Base-by-base conservation (phyloP, 1,140 invertebrate species). In the Calephelis nemesis region DNA sequence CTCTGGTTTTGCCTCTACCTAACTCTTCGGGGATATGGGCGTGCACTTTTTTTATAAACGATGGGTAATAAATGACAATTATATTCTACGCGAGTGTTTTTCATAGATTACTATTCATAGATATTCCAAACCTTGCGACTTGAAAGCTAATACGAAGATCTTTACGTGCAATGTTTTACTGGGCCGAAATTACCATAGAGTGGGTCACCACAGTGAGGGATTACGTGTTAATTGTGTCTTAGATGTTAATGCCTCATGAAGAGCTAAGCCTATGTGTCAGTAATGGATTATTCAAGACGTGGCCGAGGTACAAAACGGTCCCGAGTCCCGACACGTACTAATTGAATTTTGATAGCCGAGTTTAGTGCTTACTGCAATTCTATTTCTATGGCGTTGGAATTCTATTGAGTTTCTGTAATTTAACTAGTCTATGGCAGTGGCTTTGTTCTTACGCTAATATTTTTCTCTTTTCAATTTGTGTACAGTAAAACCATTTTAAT, bases 151-250 rank as follows among this genome's bases (percentile, higher is more conserved):
- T 54, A 30, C 52, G 15, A 54, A 54, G 52, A 54, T 54, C 52
- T 54, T 11, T 19, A 54, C 52, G 52, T 54, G 76, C 71, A 76
- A 74, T 73, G 74, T 75, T 76, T 77, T 83, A 84, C 81, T 82
- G 76, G 79, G 78, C 78, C 76, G 71, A 75, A 75, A 85, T 85
- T 85, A 79, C 73, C 83, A 85, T 85, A 83, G 78, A 77, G 81
- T 79, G 76, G 75, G 69, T 74, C 68, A 79, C 77, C 81, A 83
- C 72, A 62, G 71, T 81, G 80, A 83, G 77, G 80, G 81, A 83
- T 85, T 82, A 83, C 68, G 78, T 83, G 83, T 78, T 85, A 85
- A 85, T 85, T 78, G 78, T 74, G 71, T 77, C 77, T 83, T 79
- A 83, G 77, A 85, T 78, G 78, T 83, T 85, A 84, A 72, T 83